Evolutionary conservation across 2,888 invertebrate genomes (phyloP), one percentile per base, ranked within the genome.

Genomic region (Stictocephala bisonia): DNA sequence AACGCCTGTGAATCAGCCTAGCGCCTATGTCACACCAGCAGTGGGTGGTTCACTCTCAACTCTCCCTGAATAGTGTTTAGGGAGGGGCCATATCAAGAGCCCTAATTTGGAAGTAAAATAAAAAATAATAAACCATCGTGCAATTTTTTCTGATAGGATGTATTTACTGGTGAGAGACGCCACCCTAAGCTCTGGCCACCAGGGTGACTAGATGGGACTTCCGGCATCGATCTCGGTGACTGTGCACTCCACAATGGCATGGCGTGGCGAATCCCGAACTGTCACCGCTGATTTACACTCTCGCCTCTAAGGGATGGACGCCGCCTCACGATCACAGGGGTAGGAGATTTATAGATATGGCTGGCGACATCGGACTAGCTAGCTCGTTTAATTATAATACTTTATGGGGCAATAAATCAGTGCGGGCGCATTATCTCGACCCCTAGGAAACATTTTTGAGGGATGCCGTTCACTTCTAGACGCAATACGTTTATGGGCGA

Each of bases 331-430:
- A 67, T 31, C 70, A 72, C 51, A 66, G 50, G 72, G 73, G 56
- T 72, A 68, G 31, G 66, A 77, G 77, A 78, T 78, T 78, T 78
- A 78, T 79, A 79, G 79, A 79, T 78, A 77, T 77, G 74, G 75
- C 70, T 84, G 84, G 85, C 85, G 85, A 86, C 85, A 85, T 84
- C 84, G 84, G 68, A 51, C 66, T 72, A 68, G 64, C 83, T 83
- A 83, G 84, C 85, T 87, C 89, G 89, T 90, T 90, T 90, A 90
- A 90, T 90, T 90, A 90, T 90, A 90, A 90, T 90, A 90, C 90
- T 90, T 90, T 90, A 90, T 90, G 89, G 90, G 88, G 88, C 89
- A 88, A 90, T 90, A 90, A 90, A 90, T 90, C 90, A 90, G 85
- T 81, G 82, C 69, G 77, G 77, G 76, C 78, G 76, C 78, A 78